Evolutionary conservation across 2,113 vertebrate genomes (phyloP).

Genomic region (Ptychochromis oligacanthus): DNA sequence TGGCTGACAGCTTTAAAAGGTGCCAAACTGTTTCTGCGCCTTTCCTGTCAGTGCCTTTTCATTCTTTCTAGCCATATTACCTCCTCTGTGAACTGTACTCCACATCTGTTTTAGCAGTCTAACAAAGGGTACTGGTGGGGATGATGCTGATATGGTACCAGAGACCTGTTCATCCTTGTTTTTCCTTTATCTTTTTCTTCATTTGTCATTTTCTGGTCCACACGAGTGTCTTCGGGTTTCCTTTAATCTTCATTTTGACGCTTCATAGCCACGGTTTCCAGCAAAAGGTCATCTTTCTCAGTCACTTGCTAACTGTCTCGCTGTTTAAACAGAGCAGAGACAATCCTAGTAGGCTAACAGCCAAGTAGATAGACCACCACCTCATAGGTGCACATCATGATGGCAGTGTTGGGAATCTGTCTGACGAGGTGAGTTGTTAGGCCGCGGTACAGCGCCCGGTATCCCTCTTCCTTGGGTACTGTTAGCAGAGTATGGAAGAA

Average conservation of each 20-base stretch:
- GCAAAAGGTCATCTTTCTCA: constrained; percentile 17
- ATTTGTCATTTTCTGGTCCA: constrained; percentile 41
- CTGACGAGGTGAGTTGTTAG: constrained; percentile 95
- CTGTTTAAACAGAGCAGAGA: constrained; percentile 24
- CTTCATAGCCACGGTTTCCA: constrained; percentile 17
- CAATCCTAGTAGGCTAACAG: constrained; percentile 77
- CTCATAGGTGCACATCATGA: constrained; percentile 99
- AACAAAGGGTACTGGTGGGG: constrained; percentile 19
- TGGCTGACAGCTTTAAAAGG: constrained; percentile 21
- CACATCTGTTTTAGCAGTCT: neutral
- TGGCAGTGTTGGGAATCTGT: constrained; percentile 98
- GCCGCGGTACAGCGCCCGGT: constrained; percentile 93
- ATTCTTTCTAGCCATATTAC: neutral
- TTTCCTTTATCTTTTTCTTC: neutral
- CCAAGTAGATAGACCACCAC: constrained; percentile 95
- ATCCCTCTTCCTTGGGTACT: constrained; percentile 93
- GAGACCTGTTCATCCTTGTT: neutral
- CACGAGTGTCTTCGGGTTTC: constrained; percentile 50
- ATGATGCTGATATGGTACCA: constrained; percentile 35
- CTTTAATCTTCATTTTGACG: constrained; percentile 80
- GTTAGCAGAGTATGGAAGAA: constrained; percentile 94
- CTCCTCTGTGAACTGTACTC: constrained; percentile 4
- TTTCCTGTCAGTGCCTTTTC: constrained; percentile 19
- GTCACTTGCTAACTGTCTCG: constrained; percentile 11
- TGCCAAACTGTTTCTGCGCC: neutral